A percentile compares a stretch with the other conserved stretches of the same genome.
phyloP scores from a whole-genome alignment of 2,888 invertebrate genomes.

The Heteromyza rotundicornis region DNA sequence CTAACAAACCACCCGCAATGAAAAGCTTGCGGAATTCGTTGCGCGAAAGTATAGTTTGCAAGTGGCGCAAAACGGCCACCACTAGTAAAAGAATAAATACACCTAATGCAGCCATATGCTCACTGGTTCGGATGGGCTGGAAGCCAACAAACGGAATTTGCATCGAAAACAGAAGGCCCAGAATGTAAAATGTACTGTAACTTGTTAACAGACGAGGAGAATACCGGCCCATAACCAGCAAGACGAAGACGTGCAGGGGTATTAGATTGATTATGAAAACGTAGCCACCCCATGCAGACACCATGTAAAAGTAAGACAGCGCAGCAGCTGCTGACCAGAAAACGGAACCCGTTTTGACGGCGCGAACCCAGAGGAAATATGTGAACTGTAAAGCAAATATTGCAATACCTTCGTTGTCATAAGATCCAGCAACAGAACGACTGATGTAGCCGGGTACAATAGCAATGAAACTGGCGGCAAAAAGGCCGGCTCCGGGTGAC shows the following conservation, averaged over 20 bases:
- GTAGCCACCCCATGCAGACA: slow-evolving; percentile 99
- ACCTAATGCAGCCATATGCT: slow-evolving; percentile 99
- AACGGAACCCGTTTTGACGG: slow-evolving; percentile 96
- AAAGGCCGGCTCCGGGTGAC: slow-evolving; percentile 94
- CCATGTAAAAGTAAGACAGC: slow-evolving; percentile 99
- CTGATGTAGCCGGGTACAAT: slow-evolving; percentile 99
- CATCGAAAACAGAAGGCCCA: slow-evolving; percentile 96
- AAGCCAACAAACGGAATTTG: slow-evolving; percentile 96
- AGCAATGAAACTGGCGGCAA: slow-evolving; percentile 98
- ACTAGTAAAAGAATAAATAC: slow-evolving; percentile 94
- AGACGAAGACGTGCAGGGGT: slow-evolving; percentile 94
- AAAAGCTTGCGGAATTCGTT: slow-evolving; percentile 90
- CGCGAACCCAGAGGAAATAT: slow-evolving; percentile 97
- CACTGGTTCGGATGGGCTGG: slow-evolving; percentile 97
- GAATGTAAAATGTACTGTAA: slow-evolving; percentile 95
- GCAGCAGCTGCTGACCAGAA: slow-evolving; percentile 96
- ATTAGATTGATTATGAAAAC: slow-evolving; percentile 99
- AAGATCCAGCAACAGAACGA: slow-evolving; percentile 98
- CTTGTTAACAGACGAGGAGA: slow-evolving; percentile 92
- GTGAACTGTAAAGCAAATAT: slow-evolving; percentile 99
- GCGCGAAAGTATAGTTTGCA: slow-evolving; percentile 85
- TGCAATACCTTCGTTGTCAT: slow-evolving; percentile 99
- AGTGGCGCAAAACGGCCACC: slow-evolving; percentile 82
- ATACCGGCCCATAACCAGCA: slow-evolving; percentile 94
- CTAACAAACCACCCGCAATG: slow-evolving; percentile 75